Base-by-base conservation (phyloP, 2,888 invertebrate genomes). In the Cactoblastis cactorum region DNA sequence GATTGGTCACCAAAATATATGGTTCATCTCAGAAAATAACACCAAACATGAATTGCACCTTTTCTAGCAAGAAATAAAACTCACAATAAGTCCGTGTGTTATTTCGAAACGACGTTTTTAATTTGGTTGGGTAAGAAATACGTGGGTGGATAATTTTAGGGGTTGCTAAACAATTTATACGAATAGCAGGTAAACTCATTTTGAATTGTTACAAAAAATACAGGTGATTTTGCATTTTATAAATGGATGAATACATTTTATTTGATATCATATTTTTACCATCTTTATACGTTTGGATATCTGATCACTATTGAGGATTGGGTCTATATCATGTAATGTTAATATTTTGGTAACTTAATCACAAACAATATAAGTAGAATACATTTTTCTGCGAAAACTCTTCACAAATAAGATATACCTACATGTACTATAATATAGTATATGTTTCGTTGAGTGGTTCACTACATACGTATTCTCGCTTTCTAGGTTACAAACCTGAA, bases 111-210 rank as follows among this genome's bases (percentile, higher is more conserved):
- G 3, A 48, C 32, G 41, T 28, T 5, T 62, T 62, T 53, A 1
- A 54, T 71, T 50, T 61, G 22, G 53, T 56, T 46, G 28, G 49
- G 54, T 50, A 61, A 58, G 57, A 66, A 70, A 71, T 65, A 69
- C 62, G 73, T 59, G 80, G 82, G 81, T 67, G 80, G 73, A 75
- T 74, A 77, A 77, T 80, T 80, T 80, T 71, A 73, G 80, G 87
- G 87, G 83, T 80, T 76, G 80, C 67, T 73, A 74, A 78, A 85
- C 83, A 85, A 86, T 85, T 14, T 80, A 83, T 82, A 71, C 56
- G 74, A 77, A 74, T 78, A 67, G 69, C 87, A 86, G 87, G 87
- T 86, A 86, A 79, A 83, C 69, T 77, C 62, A 75, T 80, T 79
- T 79, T 57, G 65, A 71, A 81, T 74, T 72, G 60, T 58, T 4